These are phyloP conservation scores for Caenorhabditis parvicauda DNA, from an alignment of 2,888 invertebrate genomes.

Conservation along the genomic window DNA sequence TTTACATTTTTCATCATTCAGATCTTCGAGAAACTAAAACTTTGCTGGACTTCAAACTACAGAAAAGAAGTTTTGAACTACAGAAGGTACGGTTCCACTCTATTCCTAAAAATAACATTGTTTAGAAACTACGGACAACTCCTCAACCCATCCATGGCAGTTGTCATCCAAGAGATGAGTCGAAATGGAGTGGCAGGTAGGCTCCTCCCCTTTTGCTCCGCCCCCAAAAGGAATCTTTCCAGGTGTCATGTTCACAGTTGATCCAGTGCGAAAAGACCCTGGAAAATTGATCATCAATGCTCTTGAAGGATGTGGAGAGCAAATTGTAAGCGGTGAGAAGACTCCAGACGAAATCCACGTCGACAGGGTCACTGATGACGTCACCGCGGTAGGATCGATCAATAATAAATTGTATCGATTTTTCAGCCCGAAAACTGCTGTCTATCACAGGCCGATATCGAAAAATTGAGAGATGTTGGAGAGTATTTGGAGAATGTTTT, in stretches of 20 bases:
- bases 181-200: conserved; percentile 69
- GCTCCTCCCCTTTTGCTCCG: background rate
- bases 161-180: conserved; percentile 79
- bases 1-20: conserved; percentile 15
- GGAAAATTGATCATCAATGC: conserved; percentile 74
- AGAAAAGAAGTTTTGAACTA: conserved; percentile 77
- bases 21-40: conserved; percentile 68
- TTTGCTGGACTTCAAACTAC: conserved; percentile 82
- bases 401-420: no score
- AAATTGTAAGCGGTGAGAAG: conserved; percentile 76
- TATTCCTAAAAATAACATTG: background rate
- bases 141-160: conserved; percentile 74
- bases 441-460: conserved; percentile 16
- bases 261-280: conserved; percentile 76
- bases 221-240: conserved; percentile 55
- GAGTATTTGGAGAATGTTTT: conserved; percentile 72
- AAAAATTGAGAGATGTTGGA: conserved; percentile 69
- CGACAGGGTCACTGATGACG: conserved; percentile 4
- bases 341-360: conserved; percentile 72
- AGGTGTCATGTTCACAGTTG: conserved; percentile 80
- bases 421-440: conserved; percentile 28
- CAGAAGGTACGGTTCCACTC: conserved; percentile 69
- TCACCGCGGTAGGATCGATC: no score
- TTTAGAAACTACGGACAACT: conserved; percentile 75
- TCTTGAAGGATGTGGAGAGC: conserved; percentile 81